Base-by-base conservation (phyloP, 1,140 invertebrate genomes). In the Caenorhabditis tropicalis region DNA sequence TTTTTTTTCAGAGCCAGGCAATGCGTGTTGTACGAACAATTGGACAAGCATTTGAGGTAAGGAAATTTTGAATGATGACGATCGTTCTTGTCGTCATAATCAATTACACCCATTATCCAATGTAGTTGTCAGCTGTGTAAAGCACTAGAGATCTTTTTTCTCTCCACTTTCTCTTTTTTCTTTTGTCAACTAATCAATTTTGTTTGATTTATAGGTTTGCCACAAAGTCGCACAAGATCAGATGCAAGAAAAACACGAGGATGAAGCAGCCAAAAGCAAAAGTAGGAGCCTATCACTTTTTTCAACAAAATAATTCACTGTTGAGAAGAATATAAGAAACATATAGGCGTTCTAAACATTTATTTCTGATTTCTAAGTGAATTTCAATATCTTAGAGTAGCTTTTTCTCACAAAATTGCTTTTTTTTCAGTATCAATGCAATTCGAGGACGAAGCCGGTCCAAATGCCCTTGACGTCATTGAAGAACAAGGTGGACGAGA, bases 21-120 rank as follows among this genome's bases (percentile, higher is more conserved):
- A 97, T 98, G 95, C 94, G 95, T 89, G 96, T 99, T 87, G 97
- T 99, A 49, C 94, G 97, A 89, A 99, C 97, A 0, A 96, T 99
- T 86, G 97, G 97, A 43, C 97, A 99, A 93, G 97, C 97, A 24
- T 99, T 99, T 93, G 97, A 99, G 93, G 65, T 43, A n/a, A 74
- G 65, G 15, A n/a, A 27, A 43, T 46, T 43, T 74, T 74, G 36
- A 74, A 43, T 27, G 65, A 43, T 74, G 36, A 74, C 46, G n/a
- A 74, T 74, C 58, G 58, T 65, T 74, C 36, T 74, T 21, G 43
- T 74, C 65, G 65, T 74, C 29, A 74, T 74, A 46, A 74, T 74
- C 43, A 74, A 74, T 43, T 33, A 74, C 65, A n/a, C 65, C 36
- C 65, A 74, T 74, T 74, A 74, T 39, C 65, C 15, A 31, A 74